Percentiles rank a stretch among this genome's conserved stretches.
Conservation (phyloP, 2,113 vertebrate species). For the Bolborhynchus lineola region DNA sequence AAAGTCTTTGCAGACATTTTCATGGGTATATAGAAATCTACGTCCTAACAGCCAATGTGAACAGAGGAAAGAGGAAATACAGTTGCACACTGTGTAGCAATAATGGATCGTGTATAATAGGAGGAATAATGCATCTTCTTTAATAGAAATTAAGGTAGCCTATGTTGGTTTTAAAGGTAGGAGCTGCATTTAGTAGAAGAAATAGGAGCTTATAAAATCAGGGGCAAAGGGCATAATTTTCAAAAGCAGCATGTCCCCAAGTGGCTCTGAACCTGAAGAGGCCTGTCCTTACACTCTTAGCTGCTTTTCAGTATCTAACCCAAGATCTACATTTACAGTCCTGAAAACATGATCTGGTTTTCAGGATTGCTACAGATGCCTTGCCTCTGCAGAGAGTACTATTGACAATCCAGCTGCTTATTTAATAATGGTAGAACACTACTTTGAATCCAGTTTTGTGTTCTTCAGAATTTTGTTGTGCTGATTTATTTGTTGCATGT, state of each 20-base stretch:
- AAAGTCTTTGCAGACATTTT: neutral
- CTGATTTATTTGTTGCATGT: neutral
- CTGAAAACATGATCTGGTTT: neutral
- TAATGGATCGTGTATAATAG: neutral
- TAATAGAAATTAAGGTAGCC: neutral
- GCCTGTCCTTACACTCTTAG: neutral
- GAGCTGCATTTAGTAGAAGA: neutral
- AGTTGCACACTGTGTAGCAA: neutral
- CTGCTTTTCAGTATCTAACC: neutral
- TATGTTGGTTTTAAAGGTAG: neutral
- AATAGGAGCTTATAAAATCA: neutral
- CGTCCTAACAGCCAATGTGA: neutral
- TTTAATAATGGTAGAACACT: neutral
- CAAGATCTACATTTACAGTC: neutral
- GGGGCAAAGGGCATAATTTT: neutral
- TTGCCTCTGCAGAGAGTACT: neutral
- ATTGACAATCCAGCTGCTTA: neutral
- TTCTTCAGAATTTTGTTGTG: neutral
- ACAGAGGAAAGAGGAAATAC: neutral
- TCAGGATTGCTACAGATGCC: neutral
- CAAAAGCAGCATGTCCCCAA: neutral
- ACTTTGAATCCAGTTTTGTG: neutral
- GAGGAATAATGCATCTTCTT: neutral
- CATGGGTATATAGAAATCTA: rapidly evolving
- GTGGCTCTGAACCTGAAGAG: neutral